Evolutionary conservation across 2,888 invertebrate species (phyloP).

Genomic region (Mongoloraphidia duomilia): DNA sequence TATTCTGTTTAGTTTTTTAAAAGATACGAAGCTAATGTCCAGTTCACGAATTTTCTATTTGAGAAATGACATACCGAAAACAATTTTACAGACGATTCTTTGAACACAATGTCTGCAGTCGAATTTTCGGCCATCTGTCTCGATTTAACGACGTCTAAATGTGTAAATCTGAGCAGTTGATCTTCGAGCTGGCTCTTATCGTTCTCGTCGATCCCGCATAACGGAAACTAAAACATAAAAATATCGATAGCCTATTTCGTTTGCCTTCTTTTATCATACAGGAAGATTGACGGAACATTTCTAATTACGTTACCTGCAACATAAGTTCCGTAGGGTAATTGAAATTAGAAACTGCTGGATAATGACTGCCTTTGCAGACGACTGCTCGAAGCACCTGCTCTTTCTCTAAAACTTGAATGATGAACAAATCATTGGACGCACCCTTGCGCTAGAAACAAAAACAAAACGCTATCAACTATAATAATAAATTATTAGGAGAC

Average conservation of each 20-base stretch:
- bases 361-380: slow-evolving; percentile 75
- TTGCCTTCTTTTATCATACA: too few species aligned
- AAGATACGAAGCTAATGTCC: too few species aligned
- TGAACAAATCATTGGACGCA: slow-evolving; percentile 58
- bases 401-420: slow-evolving; percentile 64
- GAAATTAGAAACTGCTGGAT: slow-evolving; percentile 50
- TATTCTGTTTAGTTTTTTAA: too few species aligned
- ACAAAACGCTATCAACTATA: not conserved
- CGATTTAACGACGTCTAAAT: slow-evolving; percentile 43
- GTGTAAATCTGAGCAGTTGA: slow-evolving; percentile 47
- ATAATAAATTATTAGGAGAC: too few species aligned
- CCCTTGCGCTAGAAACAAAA: slow-evolving; percentile 38
- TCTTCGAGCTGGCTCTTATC: slow-evolving; percentile 78
- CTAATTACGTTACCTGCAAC: too few species aligned
- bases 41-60: too few species aligned
- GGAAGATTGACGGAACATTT: too few species aligned
- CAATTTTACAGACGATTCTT: slow-evolving; percentile 72
- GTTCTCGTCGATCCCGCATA: slow-evolving; percentile 54
- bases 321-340: too few species aligned
- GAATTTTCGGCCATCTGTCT: too few species aligned
- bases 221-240: slow-evolving; percentile 40
- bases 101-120: slow-evolving; percentile 40
- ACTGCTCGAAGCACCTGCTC: slow-evolving; percentile 68
- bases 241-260: not conserved
- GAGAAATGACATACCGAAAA: slow-evolving; percentile 57